Evolutionary conservation across 2,797 vertebrate genomes (phyloP).

Genomic region (Morus bassanus): DNA sequence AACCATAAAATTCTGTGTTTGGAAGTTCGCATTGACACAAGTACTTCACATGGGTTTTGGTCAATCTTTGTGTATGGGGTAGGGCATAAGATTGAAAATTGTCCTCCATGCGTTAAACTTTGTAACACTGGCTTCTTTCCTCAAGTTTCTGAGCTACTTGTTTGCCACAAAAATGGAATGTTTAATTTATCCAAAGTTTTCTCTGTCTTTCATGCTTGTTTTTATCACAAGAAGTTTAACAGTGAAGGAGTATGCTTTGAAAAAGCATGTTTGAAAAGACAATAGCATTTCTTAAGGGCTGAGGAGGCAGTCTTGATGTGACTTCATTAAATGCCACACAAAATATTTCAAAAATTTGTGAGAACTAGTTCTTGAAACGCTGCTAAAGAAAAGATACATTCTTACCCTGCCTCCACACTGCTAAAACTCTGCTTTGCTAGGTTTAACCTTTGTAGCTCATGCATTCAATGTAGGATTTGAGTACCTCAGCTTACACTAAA

Average conservation of each 20-base stretch:
- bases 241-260: neutral
- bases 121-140: neutral
- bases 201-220: neutral
- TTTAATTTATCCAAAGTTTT: neutral
- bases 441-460: conserved; percentile 34
- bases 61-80: neutral
- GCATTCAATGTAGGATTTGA: conserved; percentile 28
- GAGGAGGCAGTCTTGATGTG: conserved; percentile 3
- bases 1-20: neutral
- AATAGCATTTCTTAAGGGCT: conserved; percentile 29
- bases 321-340: conserved; percentile 42
- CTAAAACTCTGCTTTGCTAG: neutral
- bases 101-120: neutral
- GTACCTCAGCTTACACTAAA: conserved; percentile 18
- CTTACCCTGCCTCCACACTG: conserved; percentile 60
- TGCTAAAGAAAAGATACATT: conserved; percentile 68
- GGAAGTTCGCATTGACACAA: neutral
- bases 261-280: neutral
- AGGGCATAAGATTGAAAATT: neutral
- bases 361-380: conserved; percentile 58
- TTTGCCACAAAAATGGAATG: neutral
- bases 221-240: neutral
- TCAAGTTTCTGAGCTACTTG: neutral
- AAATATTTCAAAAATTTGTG: conserved; percentile 71
- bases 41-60: neutral